Conservation (phyloP, 2,113 vertebrate genomes). For the Trinectes maculatus region DNA sequence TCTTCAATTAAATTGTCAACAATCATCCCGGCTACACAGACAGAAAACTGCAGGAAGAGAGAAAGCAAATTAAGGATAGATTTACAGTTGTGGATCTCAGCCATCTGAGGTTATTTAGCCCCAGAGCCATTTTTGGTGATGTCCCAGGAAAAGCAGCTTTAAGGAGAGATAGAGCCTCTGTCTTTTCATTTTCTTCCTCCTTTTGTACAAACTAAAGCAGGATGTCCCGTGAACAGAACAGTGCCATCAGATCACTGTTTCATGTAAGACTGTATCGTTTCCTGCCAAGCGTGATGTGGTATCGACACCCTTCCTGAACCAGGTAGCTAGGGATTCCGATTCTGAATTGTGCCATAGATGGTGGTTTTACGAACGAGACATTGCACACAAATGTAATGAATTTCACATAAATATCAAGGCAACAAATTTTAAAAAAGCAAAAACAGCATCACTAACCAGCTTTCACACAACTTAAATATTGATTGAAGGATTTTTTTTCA, state of each 20-base stretch:
- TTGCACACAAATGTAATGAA: no score
- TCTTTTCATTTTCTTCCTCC: neutral
- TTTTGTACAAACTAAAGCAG: neutral
- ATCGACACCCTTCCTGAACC: no score
- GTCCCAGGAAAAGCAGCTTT: slow-evolving; percentile 47
- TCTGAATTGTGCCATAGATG: no score
- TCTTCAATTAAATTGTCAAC: slow-evolving; percentile 73
- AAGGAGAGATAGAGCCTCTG: neutral
- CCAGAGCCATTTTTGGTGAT: slow-evolving; percentile 54
- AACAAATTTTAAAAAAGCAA: neutral
- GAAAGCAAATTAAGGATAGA: slow-evolving; percentile 50
- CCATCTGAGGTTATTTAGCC: slow-evolving; percentile 57
- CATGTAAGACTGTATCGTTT: no score
- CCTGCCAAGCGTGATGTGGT: no score
- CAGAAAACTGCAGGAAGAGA: slow-evolving; percentile 40
- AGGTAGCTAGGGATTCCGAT: no score
- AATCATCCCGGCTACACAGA: slow-evolving; percentile 51
- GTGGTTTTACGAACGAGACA: no score
- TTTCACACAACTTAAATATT: neutral
- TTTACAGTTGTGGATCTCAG: slow-evolving; percentile 58
- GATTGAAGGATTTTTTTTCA: neutral
- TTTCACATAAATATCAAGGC: no score
- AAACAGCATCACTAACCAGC: neutral
- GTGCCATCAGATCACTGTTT: no score
- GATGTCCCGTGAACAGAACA: no score